These are phyloP conservation scores for Astyanax mexicanus DNA, from an alignment of 2,797 vertebrate genomes.

Conservation along the genomic window DNA sequence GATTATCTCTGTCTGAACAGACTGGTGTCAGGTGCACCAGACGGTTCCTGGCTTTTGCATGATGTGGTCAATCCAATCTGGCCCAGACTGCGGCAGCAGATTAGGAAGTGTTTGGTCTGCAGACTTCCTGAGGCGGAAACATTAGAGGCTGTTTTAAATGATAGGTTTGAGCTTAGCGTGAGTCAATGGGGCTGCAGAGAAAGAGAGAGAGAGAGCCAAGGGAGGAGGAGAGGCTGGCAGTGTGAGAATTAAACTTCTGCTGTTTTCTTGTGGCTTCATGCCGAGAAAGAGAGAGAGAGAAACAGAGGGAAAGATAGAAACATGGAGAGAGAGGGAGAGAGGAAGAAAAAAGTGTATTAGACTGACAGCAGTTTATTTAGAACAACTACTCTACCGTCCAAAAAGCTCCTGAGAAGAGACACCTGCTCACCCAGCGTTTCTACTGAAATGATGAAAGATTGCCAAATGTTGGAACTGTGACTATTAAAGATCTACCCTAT, in stretches of 20 bases:
- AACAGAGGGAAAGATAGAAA: slow-evolving; percentile 27
- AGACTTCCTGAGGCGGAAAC: slow-evolving; percentile 34
- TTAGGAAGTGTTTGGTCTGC: slow-evolving; percentile 32
- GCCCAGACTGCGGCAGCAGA: not conserved
- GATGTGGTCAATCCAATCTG: not conserved
- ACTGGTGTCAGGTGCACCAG: not conserved
- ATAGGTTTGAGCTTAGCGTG: slow-evolving; percentile 41
- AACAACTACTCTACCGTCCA: slow-evolving; percentile 64
- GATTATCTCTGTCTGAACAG: not conserved
- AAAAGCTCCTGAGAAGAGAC: slow-evolving; percentile 55
- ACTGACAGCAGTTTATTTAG: slow-evolving; percentile 75
- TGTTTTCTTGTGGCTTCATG: slow-evolving; percentile 31
- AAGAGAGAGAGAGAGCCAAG: slow-evolving; percentile 17
- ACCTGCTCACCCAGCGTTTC: slow-evolving; percentile 51
- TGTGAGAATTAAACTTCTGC: slow-evolving; percentile 34
- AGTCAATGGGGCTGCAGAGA: slow-evolving; percentile 8
- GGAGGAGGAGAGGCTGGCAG: not conserved
- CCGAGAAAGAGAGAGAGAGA: not conserved
- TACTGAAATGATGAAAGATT: not conserved
- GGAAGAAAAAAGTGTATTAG: slow-evolving; percentile 58
- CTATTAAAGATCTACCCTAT: too few species aligned
- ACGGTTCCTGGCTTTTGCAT: not conserved
- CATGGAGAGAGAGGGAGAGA: slow-evolving; percentile 43
- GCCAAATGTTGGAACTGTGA: too few species aligned
- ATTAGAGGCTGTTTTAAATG: slow-evolving; percentile 36